Base-by-base conservation (phyloP, 2,888 invertebrate genomes). In the Pyrrhia umbra region DNA sequence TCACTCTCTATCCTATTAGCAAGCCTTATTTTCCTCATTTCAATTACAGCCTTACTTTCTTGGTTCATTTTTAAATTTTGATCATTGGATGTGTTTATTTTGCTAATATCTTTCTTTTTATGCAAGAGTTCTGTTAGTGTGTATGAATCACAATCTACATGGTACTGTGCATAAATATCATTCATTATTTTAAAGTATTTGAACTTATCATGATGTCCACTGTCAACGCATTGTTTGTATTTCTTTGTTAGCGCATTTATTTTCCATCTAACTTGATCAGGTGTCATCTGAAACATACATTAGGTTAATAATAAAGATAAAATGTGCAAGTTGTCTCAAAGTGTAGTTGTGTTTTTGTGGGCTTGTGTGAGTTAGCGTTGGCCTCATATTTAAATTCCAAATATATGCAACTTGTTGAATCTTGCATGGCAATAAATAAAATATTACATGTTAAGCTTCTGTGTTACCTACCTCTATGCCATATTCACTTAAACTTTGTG, bases 221-320 rank as follows among this genome's bases (percentile, higher is more conserved):
- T 85, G 49, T 88, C 83, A 60, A 89, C 64, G 56, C 87, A 86
- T 51, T 85, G 85, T 65, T 89, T 90, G 47, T 89, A 90, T 72
- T 85, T 88, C 56, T 86, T 88, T 65, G 89, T 88, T 2, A 90
- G 77, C 37, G 90, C 89, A 84, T 90, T 89, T 62, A 90, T 88
- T 80, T 90, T 90, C 90, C 90, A 90, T 54, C 89, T 76, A 0
- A 89, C 85, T 80, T 90, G 89, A 62, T 89, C 87, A 9, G 89
- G 82, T 20, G 85, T 82, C 83, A 90, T 80, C 90, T 90, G 70
- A 40, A 82, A 81, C 6, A 60, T 30, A 16, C 46, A 27, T 40
- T n/a, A n/a, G n/a, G n/a, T n/a, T n/a, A n/a, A n/a, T n/a, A n/a
- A n/a, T n/a, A n/a, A n/a, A n/a, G n/a, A n/a, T n/a, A n/a, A n/a